Evolutionary conservation across 2,113 vertebrate genomes (phyloP).

Genomic region (Corythoichthys haematopterus): DNA sequence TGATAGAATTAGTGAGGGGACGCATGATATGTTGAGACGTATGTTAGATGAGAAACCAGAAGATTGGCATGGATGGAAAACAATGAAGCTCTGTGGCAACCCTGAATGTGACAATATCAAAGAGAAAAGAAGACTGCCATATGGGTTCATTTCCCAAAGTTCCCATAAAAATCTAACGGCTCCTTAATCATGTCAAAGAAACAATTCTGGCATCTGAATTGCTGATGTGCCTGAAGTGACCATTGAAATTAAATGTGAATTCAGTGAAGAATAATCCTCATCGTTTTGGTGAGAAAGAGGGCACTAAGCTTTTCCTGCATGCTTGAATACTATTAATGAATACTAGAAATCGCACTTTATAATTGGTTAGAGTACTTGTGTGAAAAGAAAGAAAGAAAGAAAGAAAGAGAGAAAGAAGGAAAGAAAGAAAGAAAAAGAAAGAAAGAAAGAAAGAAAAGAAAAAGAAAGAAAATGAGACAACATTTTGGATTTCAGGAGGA

Average conservation of each 20-base stretch:
- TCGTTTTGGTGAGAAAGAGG: constrained; percentile 12
- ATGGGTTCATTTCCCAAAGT: constrained; percentile 48
- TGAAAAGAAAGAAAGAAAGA: constrained; percentile 52
- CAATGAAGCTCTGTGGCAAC: too few species aligned
- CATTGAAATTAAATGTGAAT: constrained; percentile 35
- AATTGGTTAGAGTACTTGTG: constrained; percentile 33
- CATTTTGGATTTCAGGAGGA: constrained; percentile 34
- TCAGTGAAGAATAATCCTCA: constrained; percentile 14
- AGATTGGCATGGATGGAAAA: too few species aligned
- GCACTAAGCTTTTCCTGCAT: neutral
- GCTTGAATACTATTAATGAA: constrained; percentile 49
- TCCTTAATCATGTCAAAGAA: constrained; percentile 51
- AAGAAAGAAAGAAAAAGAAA: too few species aligned
- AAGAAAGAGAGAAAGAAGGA: constrained; percentile 8
- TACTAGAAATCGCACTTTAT: neutral
- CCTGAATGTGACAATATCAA: too few species aligned
- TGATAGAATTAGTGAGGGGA: too few species aligned
- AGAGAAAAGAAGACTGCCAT: too few species aligned
- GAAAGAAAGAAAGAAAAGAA: too few species aligned
- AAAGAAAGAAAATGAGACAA: constrained; percentile 11
- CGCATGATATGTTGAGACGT: too few species aligned
- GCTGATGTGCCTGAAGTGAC: constrained; percentile 49
- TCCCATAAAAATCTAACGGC: constrained; percentile 52
- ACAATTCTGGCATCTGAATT: constrained; percentile 37
- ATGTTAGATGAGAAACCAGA: too few species aligned